Base-by-base conservation (phyloP, 2,888 invertebrate genomes). In the Patella pellucida region DNA sequence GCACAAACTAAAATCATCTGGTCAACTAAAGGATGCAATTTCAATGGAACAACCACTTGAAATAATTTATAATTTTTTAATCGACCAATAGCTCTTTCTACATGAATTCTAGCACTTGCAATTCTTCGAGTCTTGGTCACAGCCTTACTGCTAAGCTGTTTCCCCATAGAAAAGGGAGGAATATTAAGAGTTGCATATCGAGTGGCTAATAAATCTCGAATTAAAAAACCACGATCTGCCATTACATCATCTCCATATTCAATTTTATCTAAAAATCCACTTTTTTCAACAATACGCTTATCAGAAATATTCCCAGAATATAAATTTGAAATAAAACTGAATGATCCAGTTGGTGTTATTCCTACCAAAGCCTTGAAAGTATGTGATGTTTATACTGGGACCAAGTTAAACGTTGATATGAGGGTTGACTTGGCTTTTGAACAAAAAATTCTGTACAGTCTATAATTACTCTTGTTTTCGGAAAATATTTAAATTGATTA, bases 101-200 rank as follows among this genome's bases (percentile, higher is more conserved):
- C 78, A 74, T 79, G 79, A n/a, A 78, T 76, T 12, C 78, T 51
- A 7, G 76, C 78, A 74, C 62, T 74, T 7, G 78, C 78, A 69
- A 78, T 78, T 7, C 78, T 23, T 12, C 78, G 41, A n/a, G 72
- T 78, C 31, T 74, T 76, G 11, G 76, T 76, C n/a, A 78, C 78
- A 41, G 74, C 74, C 7, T 70, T 52, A 41, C 54, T 68, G 23
- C 51, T 52, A 9, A 78, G 16, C 41, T 78, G 78, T 51, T 68
- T 72, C 14, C 78, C 78, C 52, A 69, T 23, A 69, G 75, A 71
- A 31, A 77, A 79, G 51, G 79, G 77, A 15, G 79, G 79, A 52
- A 77, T 77, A 23, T 79, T 79, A 16, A 75, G 31, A 15, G 75
- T 71, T 51, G 79, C 79, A 52, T n/a, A 54, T 27, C 67, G 75